Evolutionary conservation across 2,113 vertebrate species (phyloP).

Genomic region (Rhea pennata): DNA sequence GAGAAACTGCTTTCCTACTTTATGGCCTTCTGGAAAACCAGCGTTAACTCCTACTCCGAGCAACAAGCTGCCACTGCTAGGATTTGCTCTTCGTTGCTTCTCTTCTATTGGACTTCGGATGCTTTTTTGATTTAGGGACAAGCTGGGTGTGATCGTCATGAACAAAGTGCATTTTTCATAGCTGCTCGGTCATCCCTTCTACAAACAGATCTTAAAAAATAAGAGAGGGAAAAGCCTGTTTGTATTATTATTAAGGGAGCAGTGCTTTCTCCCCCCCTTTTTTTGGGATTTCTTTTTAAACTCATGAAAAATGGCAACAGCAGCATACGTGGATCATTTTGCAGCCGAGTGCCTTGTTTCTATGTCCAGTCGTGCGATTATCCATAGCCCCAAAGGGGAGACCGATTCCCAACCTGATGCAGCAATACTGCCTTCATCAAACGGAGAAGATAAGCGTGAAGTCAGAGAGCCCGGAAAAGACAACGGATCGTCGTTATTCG

Average conservation of each 20-base stretch:
- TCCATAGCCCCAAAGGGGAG: constrained; percentile 83
- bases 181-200: constrained; percentile 46
- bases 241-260: background rate
- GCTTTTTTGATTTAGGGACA: constrained; percentile 50
- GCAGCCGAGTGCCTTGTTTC: constrained; percentile 99
- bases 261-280: background rate
- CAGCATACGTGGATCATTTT: constrained; percentile 90
- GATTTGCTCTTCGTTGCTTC: background rate
- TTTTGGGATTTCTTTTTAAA: constrained; percentile 45
- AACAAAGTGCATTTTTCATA: constrained; percentile 64
- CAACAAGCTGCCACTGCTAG: constrained; percentile 36
- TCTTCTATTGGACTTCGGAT: constrained; percentile 8
- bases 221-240: background rate
- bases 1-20: background rate
- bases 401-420: constrained; percentile 79
- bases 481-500: constrained; percentile 88
- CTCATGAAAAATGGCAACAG: constrained; percentile 81
- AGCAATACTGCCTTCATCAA: constrained; percentile 71
- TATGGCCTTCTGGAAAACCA: background rate
- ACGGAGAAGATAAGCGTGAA: constrained; percentile 80
- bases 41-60: background rate
- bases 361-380: constrained; percentile 92
- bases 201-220: constrained; percentile 39
- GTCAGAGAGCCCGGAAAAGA: constrained; percentile 81
- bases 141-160: constrained; percentile 57